Evolutionary conservation across 92 coral and sea anemone species (phyloP), one percentile per base, ranked within the genome.

Genomic region (Palythoa heliodiscus): DNA sequence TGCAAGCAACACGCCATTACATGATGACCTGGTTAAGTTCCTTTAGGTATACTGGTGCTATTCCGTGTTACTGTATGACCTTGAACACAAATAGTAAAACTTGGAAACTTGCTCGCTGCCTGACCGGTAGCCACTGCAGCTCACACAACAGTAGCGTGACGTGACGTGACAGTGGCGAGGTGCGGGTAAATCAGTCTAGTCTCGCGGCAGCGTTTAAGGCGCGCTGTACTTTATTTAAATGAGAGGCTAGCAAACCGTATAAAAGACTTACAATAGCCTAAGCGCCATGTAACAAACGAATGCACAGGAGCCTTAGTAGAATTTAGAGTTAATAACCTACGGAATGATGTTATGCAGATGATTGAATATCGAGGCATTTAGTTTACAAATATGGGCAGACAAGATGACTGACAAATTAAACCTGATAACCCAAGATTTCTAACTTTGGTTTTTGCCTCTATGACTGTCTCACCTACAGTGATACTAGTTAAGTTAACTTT

Each of bases 211-310:
- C 35, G 58, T 90, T 87, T 40, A 87, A 87, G 64, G 87, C 88
- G 23, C 91, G 86, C 83, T 87, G 87, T 29, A 29, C 35, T 29
- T 29, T 29, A 29, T 29, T 29, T 29, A 29, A 29, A 29, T 29
- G 35, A 29, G 53, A 61, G 68, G 89, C 87, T 50, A 92, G 95
- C 72, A 87, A 86, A 58, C 90, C 89, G 63, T 86, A 78, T 50
- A 86, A 78, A 64, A 92, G 77, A 68, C 92, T 83, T 89, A 58
- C 90, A 86, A 74, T 88, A 88, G 84, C 86, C 94, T 53, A 89
- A 63, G 73, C 84, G 80, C 52, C 87, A 63, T 22, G 91, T 88
- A 20, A 89, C 77, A 70, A 86, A 70, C 47, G 89, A 85, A 53
- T 88, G 86, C 60, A 90, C 82, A 54, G 86, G 61, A 72, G 78